phyloP scores from a whole-genome alignment of 1,140 invertebrate species.

The Latrodectus geometricus region DNA sequence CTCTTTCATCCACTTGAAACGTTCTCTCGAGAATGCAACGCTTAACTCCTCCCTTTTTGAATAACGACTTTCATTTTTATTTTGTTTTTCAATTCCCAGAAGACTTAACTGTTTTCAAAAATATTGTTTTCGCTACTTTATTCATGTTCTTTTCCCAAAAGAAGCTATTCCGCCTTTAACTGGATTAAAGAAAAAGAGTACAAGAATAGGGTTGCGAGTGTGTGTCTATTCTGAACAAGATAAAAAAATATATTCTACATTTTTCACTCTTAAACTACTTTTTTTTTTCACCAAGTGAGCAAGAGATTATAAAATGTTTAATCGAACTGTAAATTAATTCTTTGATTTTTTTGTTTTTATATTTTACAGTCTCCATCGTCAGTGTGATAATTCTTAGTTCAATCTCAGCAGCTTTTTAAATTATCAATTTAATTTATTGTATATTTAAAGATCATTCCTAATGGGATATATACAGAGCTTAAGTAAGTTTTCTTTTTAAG shows the following conservation, averaged over 20 bases:
- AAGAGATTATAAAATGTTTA: neutral
- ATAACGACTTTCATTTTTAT: neutral
- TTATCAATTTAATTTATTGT: too few species aligned
- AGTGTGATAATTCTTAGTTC: too few species aligned
- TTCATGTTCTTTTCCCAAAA: neutral
- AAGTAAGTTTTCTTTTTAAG: too few species aligned
- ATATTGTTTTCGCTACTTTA: neutral
- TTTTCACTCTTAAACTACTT: neutral
- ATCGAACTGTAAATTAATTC: too few species aligned
- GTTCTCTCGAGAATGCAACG: conserved; percentile 25
- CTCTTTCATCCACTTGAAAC: conserved; percentile 17
- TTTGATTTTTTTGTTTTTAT: too few species aligned
- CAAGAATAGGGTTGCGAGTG: neutral
- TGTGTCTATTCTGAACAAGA: neutral
- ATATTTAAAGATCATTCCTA: too few species aligned
- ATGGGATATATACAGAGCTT: too few species aligned
- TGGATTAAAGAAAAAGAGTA: neutral
- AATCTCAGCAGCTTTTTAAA: too few species aligned
- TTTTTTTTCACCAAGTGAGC: neutral
- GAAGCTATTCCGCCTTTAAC: neutral
- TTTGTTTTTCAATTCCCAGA: neutral
- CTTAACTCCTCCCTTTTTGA: conserved; percentile 29
- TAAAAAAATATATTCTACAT: neutral
- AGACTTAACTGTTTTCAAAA: neutral
- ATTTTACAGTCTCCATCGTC: too few species aligned